phyloP scores from a whole-genome alignment of 2,113 vertebrate genomes.

The Numenius arquata region DNA sequence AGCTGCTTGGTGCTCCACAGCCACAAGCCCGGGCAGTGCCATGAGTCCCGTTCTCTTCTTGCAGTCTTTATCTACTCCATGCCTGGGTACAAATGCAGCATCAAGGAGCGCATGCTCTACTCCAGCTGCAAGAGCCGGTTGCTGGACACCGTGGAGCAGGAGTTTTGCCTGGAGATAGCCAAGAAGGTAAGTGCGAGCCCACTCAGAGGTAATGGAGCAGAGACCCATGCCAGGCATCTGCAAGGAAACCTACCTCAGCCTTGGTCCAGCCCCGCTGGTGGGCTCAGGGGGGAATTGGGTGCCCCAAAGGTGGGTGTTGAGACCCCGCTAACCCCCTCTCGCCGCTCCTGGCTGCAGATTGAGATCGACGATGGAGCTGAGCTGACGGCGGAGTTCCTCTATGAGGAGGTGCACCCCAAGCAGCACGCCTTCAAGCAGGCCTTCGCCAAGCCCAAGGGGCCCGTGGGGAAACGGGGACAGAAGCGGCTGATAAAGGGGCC shows the following conservation, averaged over 20 bases:
- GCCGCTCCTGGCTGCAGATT: slow-evolving; percentile 67
- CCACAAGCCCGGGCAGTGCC: fast-evolving
- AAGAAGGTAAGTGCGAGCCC: slow-evolving; percentile 84
- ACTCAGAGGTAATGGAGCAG: background rate
- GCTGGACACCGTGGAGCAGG: slow-evolving; percentile 91
- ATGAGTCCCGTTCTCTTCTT: background rate
- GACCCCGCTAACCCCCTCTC: background rate
- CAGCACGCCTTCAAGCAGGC: slow-evolving; percentile 94
- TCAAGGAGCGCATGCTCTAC: slow-evolving; percentile 97
- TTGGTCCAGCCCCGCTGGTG: background rate
- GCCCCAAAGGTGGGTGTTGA: background rate
- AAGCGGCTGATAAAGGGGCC: slow-evolving; percentile 92
- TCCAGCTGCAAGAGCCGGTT: slow-evolving; percentile 98
- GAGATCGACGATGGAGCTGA: slow-evolving; percentile 92
- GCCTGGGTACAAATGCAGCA: slow-evolving; percentile 97
- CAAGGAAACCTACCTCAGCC: background rate
- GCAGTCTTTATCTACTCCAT: slow-evolving; percentile 99
- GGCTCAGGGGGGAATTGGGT: background rate
- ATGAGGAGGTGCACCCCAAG: slow-evolving; percentile 96
- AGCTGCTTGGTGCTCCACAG: background rate
- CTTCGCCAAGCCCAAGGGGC: slow-evolving; percentile 95
- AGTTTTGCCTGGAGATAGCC: slow-evolving; percentile 89
- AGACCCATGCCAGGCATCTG: background rate
- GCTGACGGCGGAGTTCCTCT: slow-evolving; percentile 92
- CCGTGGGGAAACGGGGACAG: slow-evolving; percentile 92